phyloP scores from a whole-genome alignment of 53 echinoderm and acorn worm species.

The Mesocentrotus franciscanus region DNA sequence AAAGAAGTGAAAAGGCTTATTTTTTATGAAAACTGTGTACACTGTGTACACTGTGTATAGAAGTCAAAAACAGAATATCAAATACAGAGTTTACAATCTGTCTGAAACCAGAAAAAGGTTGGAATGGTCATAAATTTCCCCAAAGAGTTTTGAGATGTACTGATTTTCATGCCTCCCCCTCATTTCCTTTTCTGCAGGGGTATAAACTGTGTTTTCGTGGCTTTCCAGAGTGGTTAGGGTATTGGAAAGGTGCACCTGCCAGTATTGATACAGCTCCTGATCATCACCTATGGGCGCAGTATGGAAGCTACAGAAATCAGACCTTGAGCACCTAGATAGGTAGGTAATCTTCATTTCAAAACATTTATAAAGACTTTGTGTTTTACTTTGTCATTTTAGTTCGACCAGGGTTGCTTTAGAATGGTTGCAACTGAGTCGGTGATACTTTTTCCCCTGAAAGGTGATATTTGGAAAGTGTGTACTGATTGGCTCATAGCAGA shows the following conservation, averaged over 20 bases:
- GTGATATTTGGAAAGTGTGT: too few relatives aligned
- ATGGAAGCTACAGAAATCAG: constrained; percentile 48
- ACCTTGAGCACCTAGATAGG: constrained; percentile 62
- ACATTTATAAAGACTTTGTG: neutral
- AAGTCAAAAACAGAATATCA: neutral
- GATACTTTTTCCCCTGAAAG: too few relatives aligned
- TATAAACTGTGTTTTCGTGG: constrained; percentile 37
- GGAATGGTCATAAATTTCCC: neutral
- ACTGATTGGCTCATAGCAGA: too few relatives aligned
- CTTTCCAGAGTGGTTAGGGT: neutral
- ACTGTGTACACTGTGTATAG: neutral
- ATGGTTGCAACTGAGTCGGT: too few relatives aligned
- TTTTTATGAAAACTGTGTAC: neutral
- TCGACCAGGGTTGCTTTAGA: too few relatives aligned
- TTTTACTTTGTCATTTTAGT: neutral
- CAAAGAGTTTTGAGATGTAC: neutral
- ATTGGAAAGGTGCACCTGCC: constrained; percentile 72
- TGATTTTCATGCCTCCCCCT: neutral
- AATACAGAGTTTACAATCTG: neutral
- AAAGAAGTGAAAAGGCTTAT: neutral
- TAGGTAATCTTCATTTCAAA: neutral
- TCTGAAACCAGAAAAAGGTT: neutral
- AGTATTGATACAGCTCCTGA: constrained; percentile 61
- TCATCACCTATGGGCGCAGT: constrained; percentile 71
- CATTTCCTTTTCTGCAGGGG: constrained; percentile 8